Percentiles rank a stretch among this genome's conserved stretches.
phyloP scores from a whole-genome alignment of 1,140 invertebrate genomes.

The Teleogryllus occipitalis region DNA sequence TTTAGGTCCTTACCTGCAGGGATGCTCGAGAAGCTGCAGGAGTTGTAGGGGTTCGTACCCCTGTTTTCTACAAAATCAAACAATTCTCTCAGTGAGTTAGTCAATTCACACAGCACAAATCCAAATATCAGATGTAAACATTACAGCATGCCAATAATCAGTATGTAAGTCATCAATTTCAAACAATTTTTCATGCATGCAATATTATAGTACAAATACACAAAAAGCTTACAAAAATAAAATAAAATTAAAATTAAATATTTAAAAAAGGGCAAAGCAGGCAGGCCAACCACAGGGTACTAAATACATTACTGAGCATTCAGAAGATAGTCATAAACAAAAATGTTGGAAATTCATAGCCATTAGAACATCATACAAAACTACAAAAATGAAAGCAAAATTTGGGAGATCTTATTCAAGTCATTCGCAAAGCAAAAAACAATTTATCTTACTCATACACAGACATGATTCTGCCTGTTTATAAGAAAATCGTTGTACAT shows the following conservation, averaged over 20 bases:
- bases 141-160: no score
- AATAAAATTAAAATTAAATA: background rate
- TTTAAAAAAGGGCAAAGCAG: background rate
- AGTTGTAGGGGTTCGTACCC: conserved; percentile 40
- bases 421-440: no score
- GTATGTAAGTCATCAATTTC: no score
- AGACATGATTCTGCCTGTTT: no score
- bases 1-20: conserved; percentile 37
- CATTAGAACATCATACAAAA: no score
- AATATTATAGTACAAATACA: background rate
- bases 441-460: no score
- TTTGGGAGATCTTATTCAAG: no score
- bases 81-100: background rate
- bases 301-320: background rate
- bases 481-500: no score
- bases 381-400: no score
- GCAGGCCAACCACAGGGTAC: background rate
- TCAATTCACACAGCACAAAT: background rate
- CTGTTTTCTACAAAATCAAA: conserved; percentile 27
- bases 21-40: conserved; percentile 43
- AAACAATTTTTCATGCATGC: background rate
- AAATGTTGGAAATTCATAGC: no score
- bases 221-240: background rate
- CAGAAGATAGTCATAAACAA: no score
- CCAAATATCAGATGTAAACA: no score